Base-by-base conservation (phyloP, 2,113 vertebrate genomes). In the Ariopsis seemanni region DNA sequence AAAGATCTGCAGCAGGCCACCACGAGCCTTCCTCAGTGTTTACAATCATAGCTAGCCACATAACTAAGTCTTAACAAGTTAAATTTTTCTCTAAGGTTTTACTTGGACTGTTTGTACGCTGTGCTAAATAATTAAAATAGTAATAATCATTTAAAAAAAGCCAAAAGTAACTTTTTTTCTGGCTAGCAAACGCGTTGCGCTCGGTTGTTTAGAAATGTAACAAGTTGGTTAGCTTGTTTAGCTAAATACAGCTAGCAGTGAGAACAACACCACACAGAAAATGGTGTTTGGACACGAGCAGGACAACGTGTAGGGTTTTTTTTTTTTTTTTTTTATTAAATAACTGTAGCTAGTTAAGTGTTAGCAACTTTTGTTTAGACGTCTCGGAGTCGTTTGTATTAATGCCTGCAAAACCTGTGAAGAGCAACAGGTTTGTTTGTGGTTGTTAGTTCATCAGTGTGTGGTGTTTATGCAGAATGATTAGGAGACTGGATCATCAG, bases 1-100 rank as follows among this genome's bases (percentile, higher is more conserved):
- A 85, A 78, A 85, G 83, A 85, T 82, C 65, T 15, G 81, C 8
- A 52, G 62, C n/a, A 90, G 89, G 85, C 89, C 77, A 85, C 12
- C 71, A 48, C 27, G 82, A 88, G 86, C 72, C 52, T 86, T 67
- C 60, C n/a, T 62, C 17, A 86, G 0, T 57, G 30, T 58, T 83
- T 18, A 83, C 88, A 65, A 6, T 14, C 42, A 67, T 25, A 50
- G 11, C 15, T 77, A 77, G 81, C 5, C 11, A 17, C 25, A 22
- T 50, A 62, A 20, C 25, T 14, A 11, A 4, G 34, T 22, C 27
- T 78, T 1, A n/a, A 12, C 2, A 67, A 10, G 15, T 75, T 6
- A 0, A 50, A 11, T 30, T 69, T 30, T n/a, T 15, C 6, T 11
- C 5, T 5, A 9, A 75, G 7, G 34, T 34, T 72, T 42, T 18